Evolutionary conservation across 1,140 invertebrate genomes (phyloP).

Genomic region (Caenorhabditis latens): DNA sequence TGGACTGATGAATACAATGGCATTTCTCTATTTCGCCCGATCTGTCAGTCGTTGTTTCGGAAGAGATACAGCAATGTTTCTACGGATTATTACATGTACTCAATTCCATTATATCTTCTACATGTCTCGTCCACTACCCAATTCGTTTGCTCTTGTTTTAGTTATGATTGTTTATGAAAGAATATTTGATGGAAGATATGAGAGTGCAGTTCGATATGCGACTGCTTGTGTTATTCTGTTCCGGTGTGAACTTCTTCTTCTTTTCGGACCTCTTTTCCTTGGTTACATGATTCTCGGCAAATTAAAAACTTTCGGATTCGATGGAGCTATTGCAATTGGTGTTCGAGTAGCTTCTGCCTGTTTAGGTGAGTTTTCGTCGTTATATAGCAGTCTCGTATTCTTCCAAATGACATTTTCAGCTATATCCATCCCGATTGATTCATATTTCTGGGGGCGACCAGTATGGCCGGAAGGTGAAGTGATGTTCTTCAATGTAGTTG

Average conservation of each 20-base stretch:
- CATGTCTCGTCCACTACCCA: slow-evolving; percentile 91
- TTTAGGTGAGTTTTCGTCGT: slow-evolving; percentile 75
- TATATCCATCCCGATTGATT: slow-evolving; percentile 88
- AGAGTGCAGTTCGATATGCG: slow-evolving; percentile 86
- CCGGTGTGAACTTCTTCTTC: slow-evolving; percentile 87
- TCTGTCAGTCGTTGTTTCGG: slow-evolving; percentile 86
- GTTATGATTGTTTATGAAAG: slow-evolving; percentile 88
- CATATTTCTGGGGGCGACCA: slow-evolving; percentile 89
- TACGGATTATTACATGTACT: slow-evolving; percentile 85
- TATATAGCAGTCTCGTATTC: too few species aligned
- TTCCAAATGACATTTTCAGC: slow-evolving; percentile 79
- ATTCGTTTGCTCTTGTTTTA: slow-evolving; percentile 93
- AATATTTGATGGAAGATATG: slow-evolving; percentile 86
- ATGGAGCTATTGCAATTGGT: slow-evolving; percentile 82
- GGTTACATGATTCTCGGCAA: slow-evolving; percentile 83
- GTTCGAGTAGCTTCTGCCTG: slow-evolving; percentile 78
- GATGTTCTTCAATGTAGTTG: slow-evolving; percentile 92
- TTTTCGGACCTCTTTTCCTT: slow-evolving; percentile 89
- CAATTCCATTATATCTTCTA: slow-evolving; percentile 99
- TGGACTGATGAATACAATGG: slow-evolving; percentile 84
- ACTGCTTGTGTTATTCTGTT: slow-evolving; percentile 80
- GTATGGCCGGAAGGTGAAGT: slow-evolving; percentile 98
- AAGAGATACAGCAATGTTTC: slow-evolving; percentile 85
- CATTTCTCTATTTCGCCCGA: slow-evolving; percentile 84
- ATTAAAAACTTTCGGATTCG: slow-evolving; percentile 79